Conservation (phyloP, 2,113 vertebrate species). For the Amblyornis subalaris region DNA sequence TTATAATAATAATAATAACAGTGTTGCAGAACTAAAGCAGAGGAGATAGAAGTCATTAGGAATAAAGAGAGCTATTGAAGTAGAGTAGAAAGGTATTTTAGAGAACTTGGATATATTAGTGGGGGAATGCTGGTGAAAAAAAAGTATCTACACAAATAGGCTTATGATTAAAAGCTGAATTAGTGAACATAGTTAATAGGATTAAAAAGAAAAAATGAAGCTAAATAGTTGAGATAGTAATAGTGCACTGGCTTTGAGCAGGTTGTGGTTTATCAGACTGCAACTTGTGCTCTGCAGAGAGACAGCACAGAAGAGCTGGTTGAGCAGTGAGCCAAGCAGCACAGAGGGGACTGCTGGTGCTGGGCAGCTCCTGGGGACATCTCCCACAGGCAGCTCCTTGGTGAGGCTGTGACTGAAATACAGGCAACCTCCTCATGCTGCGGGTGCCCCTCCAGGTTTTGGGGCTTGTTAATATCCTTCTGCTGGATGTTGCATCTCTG, state of each 20-base stretch:
- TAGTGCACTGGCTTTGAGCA: background rate
- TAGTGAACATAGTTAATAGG: constrained; percentile 29
- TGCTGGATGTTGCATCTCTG: background rate
- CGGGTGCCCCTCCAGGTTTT: background rate
- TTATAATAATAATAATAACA: background rate
- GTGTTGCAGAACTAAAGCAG: background rate
- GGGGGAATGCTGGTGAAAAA: background rate
- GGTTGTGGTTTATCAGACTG: background rate
- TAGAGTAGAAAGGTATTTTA: background rate
- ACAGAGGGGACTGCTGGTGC: background rate
- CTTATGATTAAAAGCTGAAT: constrained; percentile 26
- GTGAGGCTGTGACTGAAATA: background rate
- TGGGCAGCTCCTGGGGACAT: background rate
- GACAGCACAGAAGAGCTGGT: background rate
- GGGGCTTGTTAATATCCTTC: background rate
- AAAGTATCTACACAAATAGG: background rate
- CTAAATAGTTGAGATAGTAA: constrained; percentile 10
- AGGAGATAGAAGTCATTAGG: constrained; percentile 15
- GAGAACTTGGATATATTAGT: background rate
- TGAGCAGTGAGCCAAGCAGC: rapidly evolving
- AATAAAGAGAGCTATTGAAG: background rate
- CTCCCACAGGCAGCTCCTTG: rapidly evolving
- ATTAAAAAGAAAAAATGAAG: constrained; percentile 18
- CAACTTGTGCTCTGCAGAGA: background rate
- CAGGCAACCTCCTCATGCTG: background rate